A percentile compares a stretch with the other conserved stretches of the same genome.
phyloP scores from a whole-genome alignment of 2,888 invertebrate genomes.

The Ptilodon capucinus region DNA sequence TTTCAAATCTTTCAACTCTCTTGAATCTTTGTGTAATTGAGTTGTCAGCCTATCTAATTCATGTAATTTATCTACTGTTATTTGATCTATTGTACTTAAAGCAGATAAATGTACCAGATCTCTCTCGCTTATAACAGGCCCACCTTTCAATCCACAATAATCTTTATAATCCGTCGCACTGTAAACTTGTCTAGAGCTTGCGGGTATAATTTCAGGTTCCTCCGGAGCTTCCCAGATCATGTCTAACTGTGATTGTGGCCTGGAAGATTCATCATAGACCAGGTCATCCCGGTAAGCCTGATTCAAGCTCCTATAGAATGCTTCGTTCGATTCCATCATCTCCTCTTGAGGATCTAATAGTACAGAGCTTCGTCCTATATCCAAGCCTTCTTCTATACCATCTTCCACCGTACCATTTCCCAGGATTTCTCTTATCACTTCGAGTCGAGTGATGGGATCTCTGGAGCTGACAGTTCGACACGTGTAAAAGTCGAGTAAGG shows the following conservation, averaged over 20 bases:
- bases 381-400: slow-evolving; percentile 86
- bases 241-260: slow-evolving; percentile 88
- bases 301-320: slow-evolving; percentile 93
- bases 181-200: slow-evolving; percentile 85
- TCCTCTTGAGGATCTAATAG: slow-evolving; percentile 72
- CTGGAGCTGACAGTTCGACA: slow-evolving; percentile 76
- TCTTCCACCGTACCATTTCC: slow-evolving; percentile 86
- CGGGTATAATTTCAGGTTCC: slow-evolving; percentile 83
- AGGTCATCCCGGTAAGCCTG: slow-evolving; percentile 93
- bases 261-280: slow-evolving; percentile 84
- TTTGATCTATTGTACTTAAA: slow-evolving; percentile 89
- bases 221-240: slow-evolving; percentile 95
- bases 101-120: slow-evolving; percentile 89
- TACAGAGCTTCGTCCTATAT: slow-evolving; percentile 72
- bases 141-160: slow-evolving; percentile 86
- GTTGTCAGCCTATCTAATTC: slow-evolving; percentile 89
- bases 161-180: slow-evolving; percentile 91
- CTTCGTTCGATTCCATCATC: slow-evolving; percentile 90
- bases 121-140: slow-evolving; percentile 89
- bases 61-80: slow-evolving; percentile 89
- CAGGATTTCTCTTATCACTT: slow-evolving; percentile 85
- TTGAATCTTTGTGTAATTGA: slow-evolving; percentile 90
- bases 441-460: slow-evolving; percentile 78
- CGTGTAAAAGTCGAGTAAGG: slow-evolving; percentile 91
- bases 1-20: slow-evolving; percentile 89